These are phyloP conservation scores for Tetragonula clypearis DNA, from an alignment of 1,140 invertebrate genomes.

Conservation along the genomic window DNA sequence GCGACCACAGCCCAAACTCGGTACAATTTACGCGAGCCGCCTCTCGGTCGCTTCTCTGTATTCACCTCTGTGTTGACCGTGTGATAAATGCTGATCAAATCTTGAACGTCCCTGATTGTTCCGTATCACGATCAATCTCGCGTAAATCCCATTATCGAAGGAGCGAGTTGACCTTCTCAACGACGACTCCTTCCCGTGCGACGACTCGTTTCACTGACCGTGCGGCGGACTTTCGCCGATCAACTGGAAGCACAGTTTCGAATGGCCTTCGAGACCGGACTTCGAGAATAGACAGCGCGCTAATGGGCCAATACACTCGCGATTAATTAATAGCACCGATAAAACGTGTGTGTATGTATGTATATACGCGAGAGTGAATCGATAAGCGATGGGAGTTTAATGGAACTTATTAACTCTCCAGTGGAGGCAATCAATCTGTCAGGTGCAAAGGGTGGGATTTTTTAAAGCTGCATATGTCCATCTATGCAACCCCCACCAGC, in stretches of 20 bases:
- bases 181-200: too few relatives aligned
- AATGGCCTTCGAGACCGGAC: not conserved
- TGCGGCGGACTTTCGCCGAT: not conserved
- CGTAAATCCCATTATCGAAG: slow-evolving; percentile 53
- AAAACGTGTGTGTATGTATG: too few relatives aligned
- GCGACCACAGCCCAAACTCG: slow-evolving; percentile 55
- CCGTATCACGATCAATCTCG: slow-evolving; percentile 27
- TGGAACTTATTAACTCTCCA: slow-evolving; percentile 41
- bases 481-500: not conserved
- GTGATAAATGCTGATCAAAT: slow-evolving; percentile 63
- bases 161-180: slow-evolving; percentile 7
- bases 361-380: not conserved
- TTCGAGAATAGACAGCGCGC: not conserved
- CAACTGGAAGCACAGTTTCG: not conserved
- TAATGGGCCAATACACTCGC: slow-evolving; percentile 10
- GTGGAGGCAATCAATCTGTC: slow-evolving; percentile 6
- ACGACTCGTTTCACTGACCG: not conserved
- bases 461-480: not conserved
- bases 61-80: not conserved
- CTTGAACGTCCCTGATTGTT: slow-evolving; percentile 29
- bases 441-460: not conserved
- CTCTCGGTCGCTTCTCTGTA: not conserved
- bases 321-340: slow-evolving; percentile 26
- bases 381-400: slow-evolving; percentile 29
- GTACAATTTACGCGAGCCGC: slow-evolving; percentile 49